Conservation (phyloP, 2,888 invertebrate genomes). For the Lampropteryx suffumata region DNA sequence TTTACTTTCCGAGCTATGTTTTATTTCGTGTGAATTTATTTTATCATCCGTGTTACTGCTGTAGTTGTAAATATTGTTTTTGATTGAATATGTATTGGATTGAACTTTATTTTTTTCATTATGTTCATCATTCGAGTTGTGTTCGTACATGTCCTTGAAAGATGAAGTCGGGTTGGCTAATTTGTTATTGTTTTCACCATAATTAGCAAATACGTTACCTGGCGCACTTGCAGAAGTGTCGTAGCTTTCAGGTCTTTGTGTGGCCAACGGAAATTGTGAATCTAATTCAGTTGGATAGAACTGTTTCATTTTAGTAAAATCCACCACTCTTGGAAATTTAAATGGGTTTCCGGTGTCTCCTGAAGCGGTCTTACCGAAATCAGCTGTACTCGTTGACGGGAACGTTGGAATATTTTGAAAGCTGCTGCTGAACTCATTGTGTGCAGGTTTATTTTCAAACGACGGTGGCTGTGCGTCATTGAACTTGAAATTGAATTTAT, state of each 20-base stretch:
- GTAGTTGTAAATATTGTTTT: conserved; percentile 23
- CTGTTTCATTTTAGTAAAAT: conserved; percentile 65
- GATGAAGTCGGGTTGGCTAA: conserved; percentile 37
- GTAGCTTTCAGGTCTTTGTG: conserved; percentile 44
- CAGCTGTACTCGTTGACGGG: conserved; percentile 44
- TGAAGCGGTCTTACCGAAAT: conserved; percentile 44
- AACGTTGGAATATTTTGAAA: conserved; percentile 50
- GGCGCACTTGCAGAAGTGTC: conserved; percentile 40
- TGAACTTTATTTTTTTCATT: conserved; percentile 42
- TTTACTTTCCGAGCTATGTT: conserved; percentile 40
- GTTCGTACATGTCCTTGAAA: conserved; percentile 41
- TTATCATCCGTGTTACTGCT: conserved; percentile 23
- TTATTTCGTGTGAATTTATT: conserved; percentile 17
- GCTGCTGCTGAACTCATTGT: conserved; percentile 45
- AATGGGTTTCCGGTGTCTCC: conserved; percentile 41
- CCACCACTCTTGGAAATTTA: conserved; percentile 66
- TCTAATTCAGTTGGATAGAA: conserved; percentile 56
- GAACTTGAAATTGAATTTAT: conserved; percentile 41
- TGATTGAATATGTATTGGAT: conserved; percentile 33
- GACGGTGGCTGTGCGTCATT: conserved; percentile 41
- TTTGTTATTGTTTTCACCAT: conserved; percentile 45
- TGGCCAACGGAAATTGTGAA: conserved; percentile 50
- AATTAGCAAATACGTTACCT: conserved; percentile 41
- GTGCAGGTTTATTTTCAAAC: conserved; percentile 47
- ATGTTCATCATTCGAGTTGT: conserved; percentile 46